Base-by-base conservation (phyloP, 2,888 invertebrate genomes). In the Phanerotoma sp. region DNA sequence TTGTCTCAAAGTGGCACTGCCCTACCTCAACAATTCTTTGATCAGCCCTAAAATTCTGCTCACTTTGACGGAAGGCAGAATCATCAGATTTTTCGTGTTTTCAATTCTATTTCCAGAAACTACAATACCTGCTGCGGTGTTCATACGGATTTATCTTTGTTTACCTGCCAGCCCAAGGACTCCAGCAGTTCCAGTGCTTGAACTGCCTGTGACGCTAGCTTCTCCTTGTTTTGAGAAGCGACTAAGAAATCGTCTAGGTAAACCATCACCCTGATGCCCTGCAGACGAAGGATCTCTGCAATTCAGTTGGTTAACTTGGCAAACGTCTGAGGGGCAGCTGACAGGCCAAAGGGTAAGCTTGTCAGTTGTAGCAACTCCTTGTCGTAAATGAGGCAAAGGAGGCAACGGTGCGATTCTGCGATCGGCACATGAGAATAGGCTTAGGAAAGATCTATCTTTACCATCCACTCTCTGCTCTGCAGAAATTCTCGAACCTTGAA, bases 341-440 rank as follows among this genome's bases (percentile, higher is more conserved):
- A 60, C n/a, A 65, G 60, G 38, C 65, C 66, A 49, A 64, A 66
- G 35, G 64, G 66, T 46, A 66, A 59, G 56, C 64, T 57, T 18
- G 64, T 62, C 63, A 64, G 64, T 60, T 64, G 65, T n/a, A 61
- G 49, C 6, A 67, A 15, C 20, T 62, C 56, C 28, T 42, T 22
- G 21, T 54, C 42, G 62, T 64, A 66, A 3, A 58, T 15, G 16
- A 66, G 45, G 33, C 62, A 57, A 15, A 67, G 56, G 42, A 62
- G 58, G 33, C 49, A 40, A 13, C 64, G 53, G 25, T 68, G 63
- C 11, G 56, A 49, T 5, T 52, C 18, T 7, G 58, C 58, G 6
- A 63, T 45, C 21, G 55, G 60, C n/a, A 63, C 40, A 20, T 59
- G 58, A 35, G 60, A 60, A 28, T 61, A 47, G 21, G 57, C 49